These are phyloP conservation scores for Aeoliscus strigatus DNA, from an alignment of 2,797 vertebrate species.

Conservation along the genomic window DNA sequence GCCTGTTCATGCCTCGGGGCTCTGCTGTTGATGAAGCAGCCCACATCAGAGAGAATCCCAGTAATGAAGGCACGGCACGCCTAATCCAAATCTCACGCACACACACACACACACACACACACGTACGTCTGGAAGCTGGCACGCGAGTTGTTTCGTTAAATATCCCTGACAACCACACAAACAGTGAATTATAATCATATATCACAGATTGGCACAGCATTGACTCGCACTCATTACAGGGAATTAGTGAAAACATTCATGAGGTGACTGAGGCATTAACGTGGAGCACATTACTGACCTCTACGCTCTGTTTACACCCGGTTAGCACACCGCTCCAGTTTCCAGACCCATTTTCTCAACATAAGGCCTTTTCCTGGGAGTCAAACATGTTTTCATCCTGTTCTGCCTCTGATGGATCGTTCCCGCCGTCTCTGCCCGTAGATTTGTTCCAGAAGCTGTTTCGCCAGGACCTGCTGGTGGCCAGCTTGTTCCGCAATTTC, in stretches of 20 bases:
- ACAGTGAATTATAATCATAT: constrained; percentile 27
- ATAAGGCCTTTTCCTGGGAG: too few relatives aligned
- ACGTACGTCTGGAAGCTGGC: constrained; percentile 6
- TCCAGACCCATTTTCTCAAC: too few relatives aligned
- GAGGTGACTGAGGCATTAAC: constrained; percentile 26
- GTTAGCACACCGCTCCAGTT: too few relatives aligned
- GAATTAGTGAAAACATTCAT: constrained; percentile 44
- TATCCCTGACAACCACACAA: constrained; percentile 3
- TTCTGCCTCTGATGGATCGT: constrained; percentile 4
- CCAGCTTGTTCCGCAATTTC: constrained; percentile 95
- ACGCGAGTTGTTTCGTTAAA: constrained; percentile 16
- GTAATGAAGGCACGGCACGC: constrained; percentile 50
- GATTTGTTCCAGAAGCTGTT: constrained; percentile 99
- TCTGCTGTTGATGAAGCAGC: constrained; percentile 62
- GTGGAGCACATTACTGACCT: constrained; percentile 12
- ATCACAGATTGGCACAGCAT: constrained; percentile 25
- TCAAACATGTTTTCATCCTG: constrained; percentile 6
- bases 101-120: constrained; percentile 13
- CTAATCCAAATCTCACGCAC: constrained; percentile 32
- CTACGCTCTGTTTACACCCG: constrained; percentile 9
- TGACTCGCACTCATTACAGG: constrained; percentile 25
- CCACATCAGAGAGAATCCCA: constrained; percentile 48
- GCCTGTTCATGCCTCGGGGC: constrained; percentile 48
- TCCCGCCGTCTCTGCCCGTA: constrained; percentile 41
- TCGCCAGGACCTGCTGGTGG: constrained; percentile 93